Evolutionary conservation across 2,113 vertebrate genomes (phyloP).

Genomic region (Albula glossodonta): DNA sequence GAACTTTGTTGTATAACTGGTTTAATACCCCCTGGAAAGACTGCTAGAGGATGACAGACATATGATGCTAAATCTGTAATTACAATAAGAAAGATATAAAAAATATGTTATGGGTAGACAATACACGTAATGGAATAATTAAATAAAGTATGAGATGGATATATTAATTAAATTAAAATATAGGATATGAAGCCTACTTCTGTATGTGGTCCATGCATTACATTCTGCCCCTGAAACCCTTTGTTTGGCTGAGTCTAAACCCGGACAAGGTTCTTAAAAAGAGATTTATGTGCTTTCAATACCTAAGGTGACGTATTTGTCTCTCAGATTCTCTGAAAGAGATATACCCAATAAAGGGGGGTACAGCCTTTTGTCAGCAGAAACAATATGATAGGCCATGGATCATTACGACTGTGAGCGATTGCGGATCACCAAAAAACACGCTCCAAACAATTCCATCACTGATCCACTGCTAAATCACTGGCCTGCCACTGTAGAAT

Average conservation of each 20-base stretch:
- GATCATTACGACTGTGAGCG: constrained; percentile 71
- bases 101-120: background rate
- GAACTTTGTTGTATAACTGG: too few relatives aligned
- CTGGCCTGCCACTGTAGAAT: constrained; percentile 44
- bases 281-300: constrained; percentile 74
- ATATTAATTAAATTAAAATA: background rate
- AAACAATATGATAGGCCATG: constrained; percentile 63
- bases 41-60: background rate
- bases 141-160: background rate
- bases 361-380: constrained; percentile 69
- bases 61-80: background rate
- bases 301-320: constrained; percentile 62
- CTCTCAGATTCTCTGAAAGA: constrained; percentile 68
- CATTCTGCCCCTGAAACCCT: constrained; percentile 47
- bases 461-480: constrained; percentile 49
- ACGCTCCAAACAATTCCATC: constrained; percentile 35
- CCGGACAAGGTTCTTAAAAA: constrained; percentile 62
- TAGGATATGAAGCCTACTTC: background rate
- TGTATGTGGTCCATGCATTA: constrained; percentile 60
- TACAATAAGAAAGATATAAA: too few relatives aligned
- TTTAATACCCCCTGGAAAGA: too few relatives aligned
- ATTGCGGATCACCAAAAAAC: constrained; percentile 52
- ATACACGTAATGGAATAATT: background rate
- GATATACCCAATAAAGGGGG: constrained; percentile 68
- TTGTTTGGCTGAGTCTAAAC: constrained; percentile 59